Percentiles rank a stretch among this genome's conserved stretches.
phyloP scores from a whole-genome alignment of 2,888 invertebrate species.

The Diogma glabrata region DNA sequence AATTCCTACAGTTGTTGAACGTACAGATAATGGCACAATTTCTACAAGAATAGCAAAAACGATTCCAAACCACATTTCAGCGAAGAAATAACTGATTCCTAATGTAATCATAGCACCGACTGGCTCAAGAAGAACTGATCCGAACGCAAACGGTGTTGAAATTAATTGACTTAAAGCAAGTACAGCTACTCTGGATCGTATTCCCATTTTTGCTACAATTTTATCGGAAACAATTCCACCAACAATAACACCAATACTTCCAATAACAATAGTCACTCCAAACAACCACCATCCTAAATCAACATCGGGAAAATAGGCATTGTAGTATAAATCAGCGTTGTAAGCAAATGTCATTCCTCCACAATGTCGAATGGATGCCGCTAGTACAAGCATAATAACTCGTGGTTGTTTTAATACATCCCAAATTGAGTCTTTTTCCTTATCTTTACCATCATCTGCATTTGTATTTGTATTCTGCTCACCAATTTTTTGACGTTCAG shows the following conservation, averaged over 20 bases:
- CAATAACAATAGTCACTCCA: slow-evolving; percentile 76
- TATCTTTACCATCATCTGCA: slow-evolving; percentile 34
- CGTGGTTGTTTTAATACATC: slow-evolving; percentile 66
- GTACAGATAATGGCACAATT: slow-evolving; percentile 67
- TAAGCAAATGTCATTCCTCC: slow-evolving; percentile 87
- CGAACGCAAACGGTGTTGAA: slow-evolving; percentile 74
- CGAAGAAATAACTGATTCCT: slow-evolving; percentile 81
- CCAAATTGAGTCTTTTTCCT: slow-evolving; percentile 54
- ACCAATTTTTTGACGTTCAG: slow-evolving; percentile 61
- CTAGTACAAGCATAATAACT: slow-evolving; percentile 65
- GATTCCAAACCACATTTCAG: slow-evolving; percentile 93
- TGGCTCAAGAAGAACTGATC: slow-evolving; percentile 71
- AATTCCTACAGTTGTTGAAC: slow-evolving; percentile 76
- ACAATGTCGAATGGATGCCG: slow-evolving; percentile 81
- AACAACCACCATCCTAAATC: slow-evolving; percentile 87
- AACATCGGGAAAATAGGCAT: slow-evolving; percentile 77
- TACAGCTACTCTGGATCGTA: slow-evolving; percentile 66
- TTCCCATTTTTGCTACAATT: slow-evolving; percentile 77
- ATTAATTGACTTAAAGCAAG: slow-evolving; percentile 72
- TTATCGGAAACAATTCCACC: slow-evolving; percentile 73
- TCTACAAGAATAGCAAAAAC: slow-evolving; percentile 83
- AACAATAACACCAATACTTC: slow-evolving; percentile 51
- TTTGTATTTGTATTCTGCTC: slow-evolving; percentile 40
- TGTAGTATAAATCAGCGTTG: slow-evolving; percentile 81
- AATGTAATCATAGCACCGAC: slow-evolving; percentile 78